Conservation (phyloP, 2,888 invertebrate species). For the Ophion ventricosus region DNA sequence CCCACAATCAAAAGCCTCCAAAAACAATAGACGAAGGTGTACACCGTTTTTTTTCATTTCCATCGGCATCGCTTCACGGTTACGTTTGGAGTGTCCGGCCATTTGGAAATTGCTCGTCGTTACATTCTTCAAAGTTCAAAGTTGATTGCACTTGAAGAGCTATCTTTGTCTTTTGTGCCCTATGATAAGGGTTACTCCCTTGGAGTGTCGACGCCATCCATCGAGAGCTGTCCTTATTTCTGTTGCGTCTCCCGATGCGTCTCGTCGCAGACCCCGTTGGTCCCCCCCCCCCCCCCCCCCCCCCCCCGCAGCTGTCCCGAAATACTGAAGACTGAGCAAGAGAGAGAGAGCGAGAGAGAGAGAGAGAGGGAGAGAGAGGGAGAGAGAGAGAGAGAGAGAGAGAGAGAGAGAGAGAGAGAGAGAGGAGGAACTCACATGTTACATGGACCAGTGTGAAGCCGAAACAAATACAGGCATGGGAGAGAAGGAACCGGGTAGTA, state of each 20-base stretch:
- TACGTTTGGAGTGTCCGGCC: no score
- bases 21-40: no score
- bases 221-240: conserved; percentile 53
- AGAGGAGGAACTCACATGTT: background rate
- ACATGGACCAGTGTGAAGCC: conserved; percentile 4
- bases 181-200: conserved; percentile 47
- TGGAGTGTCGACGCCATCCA: conserved; percentile 51
- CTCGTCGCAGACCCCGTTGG: conserved; percentile 60
- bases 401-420: no score
- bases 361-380: conserved; percentile 4
- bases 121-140: no score
- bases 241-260: conserved; percentile 57
- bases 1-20: no score
- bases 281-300: conserved; percentile 47
- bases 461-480: conserved; percentile 22
- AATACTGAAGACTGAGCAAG: conserved; percentile 42
- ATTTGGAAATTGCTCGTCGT: no score
- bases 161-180: conserved; percentile 33
- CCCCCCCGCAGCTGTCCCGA: conserved; percentile 42
- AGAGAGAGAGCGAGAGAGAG: conserved; percentile 23
- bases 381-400: conserved; percentile 7
- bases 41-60: no score
- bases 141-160: background rate
- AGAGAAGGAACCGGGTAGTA: conserved; percentile 32
- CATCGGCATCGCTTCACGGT: no score